Evolutionary conservation across 2,113 vertebrate genomes (phyloP).

Genomic region (Alethe diademata): DNA sequence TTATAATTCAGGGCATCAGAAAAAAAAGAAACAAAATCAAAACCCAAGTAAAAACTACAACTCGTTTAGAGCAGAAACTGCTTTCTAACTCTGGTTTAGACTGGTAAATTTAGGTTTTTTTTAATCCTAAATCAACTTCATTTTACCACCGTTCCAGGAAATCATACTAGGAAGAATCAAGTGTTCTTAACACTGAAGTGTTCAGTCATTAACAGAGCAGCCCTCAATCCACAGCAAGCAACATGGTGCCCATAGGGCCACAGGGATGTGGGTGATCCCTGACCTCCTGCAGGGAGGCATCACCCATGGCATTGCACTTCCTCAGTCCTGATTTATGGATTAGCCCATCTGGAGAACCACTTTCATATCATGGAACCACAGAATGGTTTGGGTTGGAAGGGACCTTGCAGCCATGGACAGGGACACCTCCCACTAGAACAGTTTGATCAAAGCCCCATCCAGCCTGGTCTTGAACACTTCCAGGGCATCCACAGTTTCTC

Average conservation of each 20-base stretch:
- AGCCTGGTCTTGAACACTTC: not conserved
- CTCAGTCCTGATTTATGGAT: not conserved
- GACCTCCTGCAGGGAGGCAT: rapidly evolving
- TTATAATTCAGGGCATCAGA: not conserved
- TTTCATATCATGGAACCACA: rapidly evolving
- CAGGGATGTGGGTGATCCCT: no score
- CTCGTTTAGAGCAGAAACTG: not conserved
- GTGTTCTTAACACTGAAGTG: not conserved
- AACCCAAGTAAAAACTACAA: not conserved
- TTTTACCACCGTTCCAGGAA: not conserved
- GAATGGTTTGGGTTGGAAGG: not conserved
- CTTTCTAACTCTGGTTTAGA: not conserved
- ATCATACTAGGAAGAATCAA: not conserved
- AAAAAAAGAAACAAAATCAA: not conserved
- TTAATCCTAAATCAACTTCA: not conserved
- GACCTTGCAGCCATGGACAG: not conserved
- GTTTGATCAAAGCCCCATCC: not conserved
- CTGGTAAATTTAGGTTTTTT: not conserved
- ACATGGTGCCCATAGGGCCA: not conserved
- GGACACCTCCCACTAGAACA: not conserved
- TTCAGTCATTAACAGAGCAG: not conserved
- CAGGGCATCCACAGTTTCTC: not conserved
- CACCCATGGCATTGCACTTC: rapidly evolving
- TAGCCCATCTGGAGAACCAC: not conserved
- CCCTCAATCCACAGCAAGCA: not conserved